Percentiles rank a stretch among this genome's conserved stretches.
These are phyloP conservation scores for Pitangus sulphuratus DNA, from an alignment of 2,797 vertebrate species.

Conservation along the genomic window DNA sequence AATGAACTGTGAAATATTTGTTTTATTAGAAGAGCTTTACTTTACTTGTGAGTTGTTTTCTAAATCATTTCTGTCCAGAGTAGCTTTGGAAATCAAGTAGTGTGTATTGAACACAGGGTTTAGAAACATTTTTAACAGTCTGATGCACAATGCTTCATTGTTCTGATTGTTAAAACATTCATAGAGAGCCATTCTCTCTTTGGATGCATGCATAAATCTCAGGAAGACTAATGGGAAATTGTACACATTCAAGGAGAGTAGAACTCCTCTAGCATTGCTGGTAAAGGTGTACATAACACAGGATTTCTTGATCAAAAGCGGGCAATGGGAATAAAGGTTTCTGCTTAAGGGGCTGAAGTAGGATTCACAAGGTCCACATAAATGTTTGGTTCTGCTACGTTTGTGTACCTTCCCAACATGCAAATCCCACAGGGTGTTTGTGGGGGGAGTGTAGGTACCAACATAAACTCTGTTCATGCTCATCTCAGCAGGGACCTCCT, in stretches of 20 bases:
- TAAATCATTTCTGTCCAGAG: constrained; percentile 56
- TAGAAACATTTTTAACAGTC: constrained; percentile 40
- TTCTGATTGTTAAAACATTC: constrained; percentile 36
- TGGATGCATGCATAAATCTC: constrained; percentile 18
- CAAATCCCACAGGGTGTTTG: fast-evolving
- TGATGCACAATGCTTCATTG: constrained; percentile 19
- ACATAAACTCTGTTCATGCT: background rate
- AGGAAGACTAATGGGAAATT: background rate
- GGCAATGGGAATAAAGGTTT: background rate
- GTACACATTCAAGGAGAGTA: background rate
- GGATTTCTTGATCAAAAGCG: background rate
- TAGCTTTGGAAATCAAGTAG: constrained; percentile 36
- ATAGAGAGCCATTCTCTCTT: constrained; percentile 6
- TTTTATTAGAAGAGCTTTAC: constrained; percentile 76
- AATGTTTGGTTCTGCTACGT: background rate
- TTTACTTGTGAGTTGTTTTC: constrained; percentile 74
- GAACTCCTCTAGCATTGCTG: background rate
- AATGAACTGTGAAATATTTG: constrained; percentile 82
- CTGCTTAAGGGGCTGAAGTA: background rate
- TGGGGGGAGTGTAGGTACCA: background rate
- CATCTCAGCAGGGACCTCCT: background rate
- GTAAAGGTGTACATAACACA: background rate
- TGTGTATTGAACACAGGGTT: background rate
- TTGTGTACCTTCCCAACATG: background rate
- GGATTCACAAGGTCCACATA: background rate